Percentiles rank a stretch among this genome's conserved stretches.
Conservation (phyloP, 1,140 invertebrate species). For the Drosophila murphyi region DNA sequence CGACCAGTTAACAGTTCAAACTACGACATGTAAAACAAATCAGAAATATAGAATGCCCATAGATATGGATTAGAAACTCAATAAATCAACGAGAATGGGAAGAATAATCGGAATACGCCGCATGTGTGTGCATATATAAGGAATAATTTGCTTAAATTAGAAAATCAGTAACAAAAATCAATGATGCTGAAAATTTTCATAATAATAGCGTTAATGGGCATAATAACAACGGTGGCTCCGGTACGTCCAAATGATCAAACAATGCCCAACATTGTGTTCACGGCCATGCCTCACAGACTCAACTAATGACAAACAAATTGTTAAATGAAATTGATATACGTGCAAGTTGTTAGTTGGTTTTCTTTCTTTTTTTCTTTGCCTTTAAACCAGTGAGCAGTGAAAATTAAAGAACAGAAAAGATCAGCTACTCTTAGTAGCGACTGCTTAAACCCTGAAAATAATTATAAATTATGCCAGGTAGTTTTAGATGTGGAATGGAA, state of each 20-base stretch:
- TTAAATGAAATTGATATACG: conserved; percentile 62
- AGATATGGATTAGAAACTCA: conserved; percentile 24
- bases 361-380: neutral
- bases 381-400: neutral
- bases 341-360: conserved; percentile 34
- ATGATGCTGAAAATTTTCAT: conserved; percentile 83
- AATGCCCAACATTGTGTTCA: conserved; percentile 37
- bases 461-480: no score
- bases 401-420: conserved; percentile 5
- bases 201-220: conserved; percentile 79
- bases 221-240: conserved; percentile 63
- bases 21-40: conserved; percentile 35
- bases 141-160: conserved; percentile 80
- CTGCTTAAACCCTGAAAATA: neutral
- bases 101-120: no score
- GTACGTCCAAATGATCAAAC: conserved; percentile 28
- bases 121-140: neutral
- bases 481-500: no score
- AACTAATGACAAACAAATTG: conserved; percentile 73
- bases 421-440: neutral
- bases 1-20: conserved; percentile 70
- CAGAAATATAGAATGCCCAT: conserved; percentile 23
- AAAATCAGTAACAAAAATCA: conserved; percentile 82
- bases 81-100: conserved; percentile 23
- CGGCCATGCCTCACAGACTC: conserved; percentile 32